Percentiles rank a stretch among this genome's conserved stretches.
These are phyloP conservation scores for human (Homo sapiens) DNA, from an alignment of 2,113 vertebrate genomes.

Conservation along the genomic window GRCh38 chr16:13641501-13642000, in stretches of 20 bases:
- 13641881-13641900: background rate
- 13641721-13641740: background rate
- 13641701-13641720: background rate
- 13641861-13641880: background rate
- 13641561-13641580: no score
- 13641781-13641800: background rate
- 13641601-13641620: background rate
- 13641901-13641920: background rate
- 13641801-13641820: background rate
- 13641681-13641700: background rate
- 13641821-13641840: background rate
- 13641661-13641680: background rate
- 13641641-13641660: background rate
- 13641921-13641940: background rate
- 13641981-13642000: background rate
- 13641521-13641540: no score
- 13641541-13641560: no score
- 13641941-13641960: background rate
- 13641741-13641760: background rate
- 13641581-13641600: no score
- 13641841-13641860: background rate
- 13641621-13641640: background rate
- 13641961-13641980: background rate
- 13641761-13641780: background rate
- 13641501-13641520: no score